phyloP scores from a whole-genome alignment of 2,113 vertebrate species.

The Laticauda colubrina region DNA sequence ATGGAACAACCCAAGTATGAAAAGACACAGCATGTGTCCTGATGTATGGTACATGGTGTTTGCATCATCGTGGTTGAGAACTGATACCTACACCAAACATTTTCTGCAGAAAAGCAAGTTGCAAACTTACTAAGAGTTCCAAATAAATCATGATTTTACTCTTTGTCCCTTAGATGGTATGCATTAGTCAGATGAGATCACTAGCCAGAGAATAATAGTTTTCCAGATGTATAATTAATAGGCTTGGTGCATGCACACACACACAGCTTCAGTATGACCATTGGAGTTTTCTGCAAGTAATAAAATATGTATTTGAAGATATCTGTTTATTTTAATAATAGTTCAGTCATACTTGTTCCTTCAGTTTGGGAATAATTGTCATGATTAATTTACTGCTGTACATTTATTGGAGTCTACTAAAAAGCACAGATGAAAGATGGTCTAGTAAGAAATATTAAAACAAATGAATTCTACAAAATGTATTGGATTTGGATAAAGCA shows the following conservation, averaged over 20 bases:
- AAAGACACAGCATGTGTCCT: background rate
- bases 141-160: constrained; percentile 34
- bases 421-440: constrained; percentile 29
- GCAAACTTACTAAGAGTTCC: constrained; percentile 17
- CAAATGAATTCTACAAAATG: constrained; percentile 28
- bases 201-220: background rate
- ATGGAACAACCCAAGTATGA: background rate
- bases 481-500: constrained; percentile 29
- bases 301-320: constrained; percentile 25
- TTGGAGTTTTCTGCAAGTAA: constrained; percentile 44
- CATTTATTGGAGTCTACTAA: constrained; percentile 43
- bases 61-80: background rate
- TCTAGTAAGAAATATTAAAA: constrained; percentile 51
- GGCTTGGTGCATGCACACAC: accelerated
- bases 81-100: background rate
- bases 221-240: constrained; percentile 37
- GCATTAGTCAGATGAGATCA: constrained; percentile 48
- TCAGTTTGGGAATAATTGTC: constrained; percentile 46
- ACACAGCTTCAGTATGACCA: background rate
- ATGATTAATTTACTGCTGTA: constrained; percentile 37
- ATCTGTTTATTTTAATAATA: constrained; percentile 28
- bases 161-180: constrained; percentile 28
- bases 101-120: constrained; percentile 30
- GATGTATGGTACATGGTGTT: background rate
- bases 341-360: constrained; percentile 32